Conservation (phyloP, 2,888 invertebrate species). For the Mechanitis messenoides region DNA sequence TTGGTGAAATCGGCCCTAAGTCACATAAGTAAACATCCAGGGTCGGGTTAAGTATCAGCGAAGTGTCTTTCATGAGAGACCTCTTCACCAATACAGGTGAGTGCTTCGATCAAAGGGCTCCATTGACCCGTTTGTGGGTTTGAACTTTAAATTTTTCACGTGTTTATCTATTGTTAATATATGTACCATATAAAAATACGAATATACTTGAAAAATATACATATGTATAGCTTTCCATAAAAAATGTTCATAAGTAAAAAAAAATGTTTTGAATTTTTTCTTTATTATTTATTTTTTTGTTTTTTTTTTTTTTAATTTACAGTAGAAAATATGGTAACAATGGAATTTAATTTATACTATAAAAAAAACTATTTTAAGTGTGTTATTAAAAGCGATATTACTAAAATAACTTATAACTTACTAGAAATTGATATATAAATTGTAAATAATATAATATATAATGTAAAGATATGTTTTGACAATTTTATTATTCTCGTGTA, state of each 20-base stretch:
- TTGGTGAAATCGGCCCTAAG: constrained; percentile 8
- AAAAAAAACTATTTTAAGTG: too few species aligned
- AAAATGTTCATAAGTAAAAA: too few species aligned
- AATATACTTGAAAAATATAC: neutral
- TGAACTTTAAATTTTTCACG: constrained; percentile 43
- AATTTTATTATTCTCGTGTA: constrained; percentile 1
- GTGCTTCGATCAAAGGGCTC: constrained; percentile 66
- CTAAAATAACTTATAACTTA: too few species aligned
- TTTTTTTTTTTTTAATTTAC: too few species aligned
- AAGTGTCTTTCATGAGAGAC: constrained; percentile 66
- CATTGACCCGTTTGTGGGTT: constrained; percentile 65
- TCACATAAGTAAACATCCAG: constrained; percentile 50
- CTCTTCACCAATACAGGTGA: constrained; percentile 60
- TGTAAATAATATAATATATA: too few species aligned
- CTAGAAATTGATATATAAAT: too few species aligned
- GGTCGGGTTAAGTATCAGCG: constrained; percentile 45
- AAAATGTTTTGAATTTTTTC: too few species aligned
- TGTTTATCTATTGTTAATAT: constrained; percentile 14
- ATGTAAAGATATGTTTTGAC: neutral
- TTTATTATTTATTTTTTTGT: too few species aligned
- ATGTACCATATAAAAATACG: constrained; percentile 10
- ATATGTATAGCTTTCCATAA: too few species aligned
- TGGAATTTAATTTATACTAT: too few species aligned
- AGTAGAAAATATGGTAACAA: too few species aligned
- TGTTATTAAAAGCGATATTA: too few species aligned